Percentiles rank a stretch among this genome's conserved stretches.
Conservation (phyloP, 2,888 invertebrate species). For the Steinernema hermaphroditum region DNA sequence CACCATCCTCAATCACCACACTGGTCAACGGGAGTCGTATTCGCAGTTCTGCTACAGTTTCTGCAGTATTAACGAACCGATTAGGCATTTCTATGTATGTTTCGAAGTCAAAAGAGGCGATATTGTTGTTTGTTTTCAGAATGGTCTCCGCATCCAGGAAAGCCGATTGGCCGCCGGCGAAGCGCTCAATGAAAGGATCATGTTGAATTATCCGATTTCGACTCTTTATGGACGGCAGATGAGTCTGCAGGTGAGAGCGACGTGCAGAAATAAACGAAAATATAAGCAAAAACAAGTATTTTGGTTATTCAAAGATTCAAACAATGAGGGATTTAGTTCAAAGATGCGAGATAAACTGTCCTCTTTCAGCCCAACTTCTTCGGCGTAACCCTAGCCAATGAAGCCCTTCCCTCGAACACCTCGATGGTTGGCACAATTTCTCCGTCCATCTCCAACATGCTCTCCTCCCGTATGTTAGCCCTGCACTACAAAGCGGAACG, state of each 20-base stretch:
- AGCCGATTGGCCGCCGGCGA: constrained; percentile 31
- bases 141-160: constrained; percentile 36
- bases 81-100: constrained; percentile 54
- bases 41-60: constrained; percentile 54
- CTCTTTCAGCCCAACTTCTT: constrained; percentile 52
- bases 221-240: constrained; percentile 45
- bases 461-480: constrained; percentile 43
- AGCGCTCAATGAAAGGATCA: constrained; percentile 42
- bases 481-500: constrained; percentile 58
- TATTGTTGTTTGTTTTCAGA: constrained; percentile 33
- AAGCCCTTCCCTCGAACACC: constrained; percentile 11
- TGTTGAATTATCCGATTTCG: constrained; percentile 48
- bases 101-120: neutral
- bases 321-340: too few relatives aligned
- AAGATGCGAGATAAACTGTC: too few relatives aligned
- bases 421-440: neutral
- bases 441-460: neutral
- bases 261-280: too few relatives aligned
- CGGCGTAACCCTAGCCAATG: constrained; percentile 47
- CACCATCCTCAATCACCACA: constrained; percentile 47
- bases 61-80: constrained; percentile 55
- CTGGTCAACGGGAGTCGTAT: constrained; percentile 48
- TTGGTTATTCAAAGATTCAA: too few relatives aligned
- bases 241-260: constrained; percentile 1
- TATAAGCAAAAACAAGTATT: too few relatives aligned